These are phyloP conservation scores for Girardinus metallicus DNA, from an alignment of 2,797 vertebrate species.

Conservation along the genomic window DNA sequence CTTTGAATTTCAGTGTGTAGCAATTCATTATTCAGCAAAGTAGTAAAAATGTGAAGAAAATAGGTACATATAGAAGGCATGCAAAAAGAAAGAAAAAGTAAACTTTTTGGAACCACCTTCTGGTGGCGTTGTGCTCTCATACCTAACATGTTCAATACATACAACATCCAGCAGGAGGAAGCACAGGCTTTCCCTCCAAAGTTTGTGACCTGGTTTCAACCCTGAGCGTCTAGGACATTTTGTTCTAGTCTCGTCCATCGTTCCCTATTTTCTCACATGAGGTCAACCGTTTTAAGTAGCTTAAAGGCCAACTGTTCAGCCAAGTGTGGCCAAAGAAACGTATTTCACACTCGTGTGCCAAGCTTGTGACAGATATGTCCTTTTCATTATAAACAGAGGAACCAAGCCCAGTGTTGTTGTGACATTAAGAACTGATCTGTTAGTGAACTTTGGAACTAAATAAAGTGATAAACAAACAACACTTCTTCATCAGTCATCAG, in stretches of 20 bases:
- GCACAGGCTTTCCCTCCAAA: conserved; percentile 64
- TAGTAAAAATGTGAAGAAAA: background rate
- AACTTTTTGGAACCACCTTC: background rate
- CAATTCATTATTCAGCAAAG: background rate
- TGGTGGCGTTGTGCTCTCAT: conserved; percentile 4
- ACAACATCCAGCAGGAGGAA: conserved; percentile 75
- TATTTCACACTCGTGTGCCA: conserved; percentile 33
- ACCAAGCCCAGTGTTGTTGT: conserved; percentile 11
- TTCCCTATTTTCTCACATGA: conserved; percentile 67
- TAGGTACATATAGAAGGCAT: background rate
- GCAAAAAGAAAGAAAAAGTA: too few species aligned
- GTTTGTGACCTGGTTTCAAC: conserved; percentile 78
- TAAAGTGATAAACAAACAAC: background rate
- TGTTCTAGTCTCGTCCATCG: conserved; percentile 76
- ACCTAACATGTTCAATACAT: conserved; percentile 48
- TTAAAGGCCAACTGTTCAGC: conserved; percentile 54
- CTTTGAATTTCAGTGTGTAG: background rate
- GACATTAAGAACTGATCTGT: conserved; percentile 14
- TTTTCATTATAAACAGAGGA: conserved; percentile 30
- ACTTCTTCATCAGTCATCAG: background rate
- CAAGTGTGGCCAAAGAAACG: conserved; percentile 40
- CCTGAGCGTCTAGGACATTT: conserved; percentile 78
- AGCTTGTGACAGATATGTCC: conserved; percentile 34
- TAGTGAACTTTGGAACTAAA: background rate
- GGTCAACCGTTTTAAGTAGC: conserved; percentile 69